phyloP scores from a whole-genome alignment of 2,113 vertebrate genomes.

The Passer domesticus region DNA sequence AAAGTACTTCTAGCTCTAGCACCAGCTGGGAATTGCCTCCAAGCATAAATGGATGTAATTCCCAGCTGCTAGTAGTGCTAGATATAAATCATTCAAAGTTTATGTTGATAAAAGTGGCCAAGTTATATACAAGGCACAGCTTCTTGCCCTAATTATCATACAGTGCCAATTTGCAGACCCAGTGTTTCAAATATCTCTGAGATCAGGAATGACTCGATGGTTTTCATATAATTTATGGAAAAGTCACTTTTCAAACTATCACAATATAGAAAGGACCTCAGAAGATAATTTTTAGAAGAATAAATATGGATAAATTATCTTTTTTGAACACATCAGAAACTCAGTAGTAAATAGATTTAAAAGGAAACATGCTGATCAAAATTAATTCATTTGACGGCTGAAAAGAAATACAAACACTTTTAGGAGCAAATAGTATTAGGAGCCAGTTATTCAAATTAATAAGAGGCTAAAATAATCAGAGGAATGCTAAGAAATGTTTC shows the following conservation, averaged over 20 bases:
- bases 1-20: not conserved
- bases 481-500: not conserved
- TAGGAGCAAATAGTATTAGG: not conserved
- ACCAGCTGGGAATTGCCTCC: not conserved
- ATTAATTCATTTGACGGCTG: not conserved
- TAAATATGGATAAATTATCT: not conserved
- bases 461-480: not conserved
- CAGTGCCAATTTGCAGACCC: not conserved
- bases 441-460: not conserved
- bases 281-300: not conserved
- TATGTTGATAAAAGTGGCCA: not conserved
- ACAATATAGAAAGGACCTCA: not conserved
- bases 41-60: not conserved
- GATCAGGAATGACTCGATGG: not conserved
- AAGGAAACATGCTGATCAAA: not conserved
- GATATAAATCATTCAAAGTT: not conserved
- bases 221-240: not conserved
- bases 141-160: not conserved
- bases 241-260: not conserved
- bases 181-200: not conserved
- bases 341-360: not conserved
- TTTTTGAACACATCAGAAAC: not conserved
- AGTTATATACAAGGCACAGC: not conserved
- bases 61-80: not conserved
- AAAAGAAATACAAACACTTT: not conserved